phyloP scores from a whole-genome alignment of 1,140 invertebrate genomes.

The Aphidius ervi region DNA sequence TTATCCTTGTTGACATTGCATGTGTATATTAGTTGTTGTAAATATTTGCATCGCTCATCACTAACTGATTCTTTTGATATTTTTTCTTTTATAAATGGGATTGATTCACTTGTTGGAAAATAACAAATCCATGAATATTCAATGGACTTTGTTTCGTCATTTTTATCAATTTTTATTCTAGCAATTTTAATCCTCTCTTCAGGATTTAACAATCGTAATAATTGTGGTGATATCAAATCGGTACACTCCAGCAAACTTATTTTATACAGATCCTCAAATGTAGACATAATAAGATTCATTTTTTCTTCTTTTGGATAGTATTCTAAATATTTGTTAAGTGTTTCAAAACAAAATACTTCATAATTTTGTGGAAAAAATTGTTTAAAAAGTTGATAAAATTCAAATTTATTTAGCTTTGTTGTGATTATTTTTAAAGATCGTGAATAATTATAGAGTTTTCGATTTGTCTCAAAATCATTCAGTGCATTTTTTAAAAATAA shows the following conservation, averaged over 20 bases:
- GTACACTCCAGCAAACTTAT: slow-evolving; percentile 25
- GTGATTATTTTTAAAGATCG: too few relatives aligned
- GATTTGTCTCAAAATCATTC: too few relatives aligned
- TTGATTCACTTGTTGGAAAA: slow-evolving; percentile 30
- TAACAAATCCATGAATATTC: slow-evolving; percentile 35
- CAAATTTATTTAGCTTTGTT: too few relatives aligned
- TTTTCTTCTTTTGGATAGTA: too few relatives aligned
- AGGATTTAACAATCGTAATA: slow-evolving; percentile 30
- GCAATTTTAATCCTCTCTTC: slow-evolving; percentile 35
- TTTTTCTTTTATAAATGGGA: slow-evolving; percentile 30
- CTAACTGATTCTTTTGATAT: slow-evolving; percentile 24
- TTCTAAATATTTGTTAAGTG: too few relatives aligned
- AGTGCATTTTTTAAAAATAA: too few relatives aligned
- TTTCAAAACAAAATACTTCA: too few relatives aligned
- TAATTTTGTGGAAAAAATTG: too few relatives aligned
- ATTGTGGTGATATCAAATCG: slow-evolving; percentile 16
- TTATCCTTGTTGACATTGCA: slow-evolving; percentile 39
- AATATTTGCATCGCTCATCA: slow-evolving; percentile 13
- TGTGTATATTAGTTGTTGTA: slow-evolving; percentile 31
- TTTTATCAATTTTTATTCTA: slow-evolving; percentile 27
- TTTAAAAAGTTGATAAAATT: too few relatives aligned
- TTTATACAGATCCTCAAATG: too few relatives aligned
- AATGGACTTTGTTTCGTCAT: slow-evolving; percentile 4
- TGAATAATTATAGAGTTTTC: too few relatives aligned
- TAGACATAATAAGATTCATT: too few relatives aligned